These are phyloP conservation scores for Slavum lentiscoides DNA, from an alignment of 2,888 invertebrate genomes.

Conservation along the genomic window DNA sequence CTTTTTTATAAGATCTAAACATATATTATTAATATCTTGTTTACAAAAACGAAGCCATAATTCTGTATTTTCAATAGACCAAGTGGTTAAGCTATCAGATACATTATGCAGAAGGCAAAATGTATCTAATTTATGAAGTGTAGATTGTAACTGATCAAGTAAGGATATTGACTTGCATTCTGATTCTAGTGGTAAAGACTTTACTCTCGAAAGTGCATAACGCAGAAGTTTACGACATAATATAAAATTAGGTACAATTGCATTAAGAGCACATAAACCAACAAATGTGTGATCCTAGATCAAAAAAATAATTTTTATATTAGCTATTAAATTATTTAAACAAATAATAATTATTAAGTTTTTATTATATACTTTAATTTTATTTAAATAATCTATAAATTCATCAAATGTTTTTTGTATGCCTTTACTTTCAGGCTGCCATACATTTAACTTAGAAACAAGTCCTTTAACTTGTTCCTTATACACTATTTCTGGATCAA, in stretches of 20 bases:
- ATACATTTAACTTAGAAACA: constrained; percentile 57
- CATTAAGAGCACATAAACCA: constrained; percentile 61
- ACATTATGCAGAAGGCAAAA: constrained; percentile 36
- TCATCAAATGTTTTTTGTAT: constrained; percentile 59
- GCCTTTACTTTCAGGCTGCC: constrained; percentile 58
- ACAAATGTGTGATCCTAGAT: constrained; percentile 60
- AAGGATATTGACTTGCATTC: constrained; percentile 2
- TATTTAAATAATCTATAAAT: constrained; percentile 60
- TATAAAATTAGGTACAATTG: constrained; percentile 58
- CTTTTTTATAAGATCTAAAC: constrained; percentile 33
- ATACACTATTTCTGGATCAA: constrained; percentile 60
- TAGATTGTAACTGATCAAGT: constrained; percentile 37
- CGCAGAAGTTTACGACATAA: constrained; percentile 59
- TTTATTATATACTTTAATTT: constrained; percentile 58
- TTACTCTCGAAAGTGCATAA: constrained; percentile 58
- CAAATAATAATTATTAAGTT: not conserved
- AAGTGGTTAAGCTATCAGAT: constrained; percentile 12
- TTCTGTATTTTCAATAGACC: constrained; percentile 49
- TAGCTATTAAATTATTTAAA: constrained; percentile 11
- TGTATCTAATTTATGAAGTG: constrained; percentile 46
- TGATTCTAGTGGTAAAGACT: constrained; percentile 54
- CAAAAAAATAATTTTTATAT: not conserved
- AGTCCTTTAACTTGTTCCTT: constrained; percentile 61
- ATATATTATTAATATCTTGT: constrained; percentile 34
- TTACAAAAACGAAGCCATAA: constrained; percentile 44